phyloP scores from a whole-genome alignment of 2,888 invertebrate genomes.

The Aproaerema taeniolella region DNA sequence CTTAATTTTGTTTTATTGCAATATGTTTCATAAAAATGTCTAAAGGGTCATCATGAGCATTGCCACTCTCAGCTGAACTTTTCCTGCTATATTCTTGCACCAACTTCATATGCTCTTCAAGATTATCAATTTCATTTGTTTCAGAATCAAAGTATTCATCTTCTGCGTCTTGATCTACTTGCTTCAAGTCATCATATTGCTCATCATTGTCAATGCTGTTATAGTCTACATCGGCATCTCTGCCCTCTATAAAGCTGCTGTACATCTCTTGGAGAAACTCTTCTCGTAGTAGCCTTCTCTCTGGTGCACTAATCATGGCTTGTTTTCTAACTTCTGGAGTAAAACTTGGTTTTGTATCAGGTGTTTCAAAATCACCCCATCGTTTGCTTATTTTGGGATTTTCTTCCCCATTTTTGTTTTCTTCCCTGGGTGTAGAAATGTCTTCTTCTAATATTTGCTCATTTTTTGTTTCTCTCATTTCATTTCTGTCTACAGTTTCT shows the following conservation, averaged over 20 bases:
- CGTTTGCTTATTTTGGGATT: conserved; percentile 37
- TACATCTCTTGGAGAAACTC: conserved; percentile 93
- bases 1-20: conserved; percentile 52
- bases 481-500: conserved; percentile 87
- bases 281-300: conserved; percentile 82
- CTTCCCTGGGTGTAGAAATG: neutral
- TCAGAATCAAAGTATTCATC: conserved; percentile 95
- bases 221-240: conserved; percentile 91
- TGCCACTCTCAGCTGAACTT: conserved; percentile 25
- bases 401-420: neutral
- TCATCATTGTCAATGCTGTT: conserved; percentile 87
- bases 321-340: conserved; percentile 47
- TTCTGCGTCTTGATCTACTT: conserved; percentile 85
- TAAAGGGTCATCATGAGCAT: conserved; percentile 79
- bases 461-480: conserved; percentile 79
- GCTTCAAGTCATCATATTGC: conserved; percentile 85
- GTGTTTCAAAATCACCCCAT: conserved; percentile 78
- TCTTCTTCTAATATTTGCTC: conserved; percentile 79
- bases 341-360: conserved; percentile 42
- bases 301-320: conserved; percentile 69
- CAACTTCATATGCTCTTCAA: conserved; percentile 58
- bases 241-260: conserved; percentile 88
- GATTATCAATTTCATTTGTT: conserved; percentile 77
- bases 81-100: conserved; percentile 50
- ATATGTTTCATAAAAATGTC: conserved; percentile 84